These are phyloP conservation scores for Oopsacas minuta DNA, from an alignment of 37 sponge, comb jelly and placozoan genomes.

Conservation along the genomic window DNA sequence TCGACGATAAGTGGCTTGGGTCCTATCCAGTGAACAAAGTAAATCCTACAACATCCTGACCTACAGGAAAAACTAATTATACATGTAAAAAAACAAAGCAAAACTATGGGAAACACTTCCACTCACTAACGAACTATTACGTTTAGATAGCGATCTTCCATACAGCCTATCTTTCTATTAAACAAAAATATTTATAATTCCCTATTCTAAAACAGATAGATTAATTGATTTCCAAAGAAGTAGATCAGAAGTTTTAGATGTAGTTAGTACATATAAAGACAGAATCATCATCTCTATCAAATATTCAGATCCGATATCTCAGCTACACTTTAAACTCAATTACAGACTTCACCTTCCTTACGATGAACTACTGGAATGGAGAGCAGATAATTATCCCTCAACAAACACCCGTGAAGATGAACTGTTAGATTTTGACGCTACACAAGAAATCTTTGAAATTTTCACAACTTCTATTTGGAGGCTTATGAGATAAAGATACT, in stretches of 20 bases:
- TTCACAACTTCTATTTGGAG: too few species aligned
- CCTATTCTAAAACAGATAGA: not conserved
- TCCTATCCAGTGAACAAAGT: not conserved
- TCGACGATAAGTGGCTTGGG: not conserved
- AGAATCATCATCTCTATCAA: not conserved
- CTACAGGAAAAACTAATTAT: not conserved
- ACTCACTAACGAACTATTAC: not conserved
- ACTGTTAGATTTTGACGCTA: too few species aligned
- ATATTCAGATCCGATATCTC: not conserved
- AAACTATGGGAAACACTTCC: not conserved
- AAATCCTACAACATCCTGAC: not conserved
- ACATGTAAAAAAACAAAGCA: not conserved
- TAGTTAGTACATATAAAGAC: not conserved
- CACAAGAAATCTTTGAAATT: too few species aligned
- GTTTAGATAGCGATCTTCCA: not conserved
- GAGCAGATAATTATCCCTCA: too few species aligned
- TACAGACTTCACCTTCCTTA: not conserved
- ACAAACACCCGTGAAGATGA: too few species aligned
- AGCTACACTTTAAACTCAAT: not conserved
- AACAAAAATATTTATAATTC: not conserved
- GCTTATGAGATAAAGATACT: too few species aligned
- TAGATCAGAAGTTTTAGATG: not conserved
- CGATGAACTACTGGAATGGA: too few species aligned
- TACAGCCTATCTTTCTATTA: not conserved
- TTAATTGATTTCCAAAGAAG: not conserved